A percentile compares a stretch with the other conserved stretches of the same genome.
Evolutionary conservation across 2,113 vertebrate genomes (phyloP).

Genomic region (Atrichornis clamosus): DNA sequence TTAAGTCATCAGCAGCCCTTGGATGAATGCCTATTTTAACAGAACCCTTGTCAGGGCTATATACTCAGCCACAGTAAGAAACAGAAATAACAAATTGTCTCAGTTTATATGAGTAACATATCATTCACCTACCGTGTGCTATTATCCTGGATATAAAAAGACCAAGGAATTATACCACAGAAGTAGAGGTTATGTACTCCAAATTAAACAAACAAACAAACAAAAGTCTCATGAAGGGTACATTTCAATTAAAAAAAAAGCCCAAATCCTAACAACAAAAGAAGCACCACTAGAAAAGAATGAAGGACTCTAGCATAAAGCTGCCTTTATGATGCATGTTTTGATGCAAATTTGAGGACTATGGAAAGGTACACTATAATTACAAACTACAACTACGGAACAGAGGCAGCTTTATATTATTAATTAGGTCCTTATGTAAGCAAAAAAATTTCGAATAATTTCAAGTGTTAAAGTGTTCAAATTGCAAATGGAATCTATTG

Average conservation of each 20-base stretch:
- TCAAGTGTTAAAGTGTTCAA: neutral
- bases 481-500: neutral
- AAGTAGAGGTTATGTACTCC: neutral
- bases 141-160: neutral
- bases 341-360: neutral
- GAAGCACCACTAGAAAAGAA: neutral
- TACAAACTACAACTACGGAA: neutral
- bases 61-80: neutral
- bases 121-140: neutral
- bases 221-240: neutral
- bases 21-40: neutral
- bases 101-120: neutral
- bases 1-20: conserved; percentile 24
- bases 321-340: neutral
- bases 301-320: neutral
- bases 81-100: conserved; percentile 3
- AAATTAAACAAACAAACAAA: neutral
- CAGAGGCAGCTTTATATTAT: neutral
- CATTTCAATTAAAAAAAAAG: neutral
- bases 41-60: neutral
- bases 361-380: neutral
- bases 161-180: neutral
- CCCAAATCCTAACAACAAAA: neutral
- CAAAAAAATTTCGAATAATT: neutral
- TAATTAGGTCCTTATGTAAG: neutral